These are phyloP conservation scores for Himalopsyche phryganea DNA, from an alignment of 1,140 invertebrate genomes.

Conservation along the genomic window DNA sequence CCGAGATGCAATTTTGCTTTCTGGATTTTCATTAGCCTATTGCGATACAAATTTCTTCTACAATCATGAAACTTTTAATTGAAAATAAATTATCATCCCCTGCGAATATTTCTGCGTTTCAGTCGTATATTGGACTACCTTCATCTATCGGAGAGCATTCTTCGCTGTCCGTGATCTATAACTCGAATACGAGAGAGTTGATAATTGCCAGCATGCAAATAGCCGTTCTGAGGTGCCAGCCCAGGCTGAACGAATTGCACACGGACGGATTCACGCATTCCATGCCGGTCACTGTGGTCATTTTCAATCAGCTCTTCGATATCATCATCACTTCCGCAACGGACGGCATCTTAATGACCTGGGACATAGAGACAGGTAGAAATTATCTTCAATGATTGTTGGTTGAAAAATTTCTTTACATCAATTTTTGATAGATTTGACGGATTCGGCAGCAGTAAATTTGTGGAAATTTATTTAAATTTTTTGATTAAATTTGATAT, in stretches of 20 bases:
- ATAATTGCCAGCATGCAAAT: constrained; percentile 60
- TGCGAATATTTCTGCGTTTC: constrained; percentile 48
- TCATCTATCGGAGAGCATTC: constrained; percentile 55
- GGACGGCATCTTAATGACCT: constrained; percentile 70
- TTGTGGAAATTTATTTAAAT: too few species aligned
- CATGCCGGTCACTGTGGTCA: constrained; percentile 58
- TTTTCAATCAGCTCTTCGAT: constrained; percentile 68
- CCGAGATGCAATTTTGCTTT: too few species aligned
- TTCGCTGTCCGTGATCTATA: constrained; percentile 60
- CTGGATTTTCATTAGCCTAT: too few species aligned
- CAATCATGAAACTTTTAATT: too few species aligned
- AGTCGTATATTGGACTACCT: constrained; percentile 62
- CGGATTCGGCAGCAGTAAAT: too few species aligned
- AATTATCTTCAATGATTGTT: too few species aligned
- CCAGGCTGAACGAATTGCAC: constrained; percentile 57
- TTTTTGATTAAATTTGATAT: too few species aligned
- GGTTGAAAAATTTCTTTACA: too few species aligned
- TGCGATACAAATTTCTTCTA: too few species aligned
- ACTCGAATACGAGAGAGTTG: constrained; percentile 59
- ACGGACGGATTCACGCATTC: constrained; percentile 68
- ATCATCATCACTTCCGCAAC: constrained; percentile 64
- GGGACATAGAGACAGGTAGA: constrained; percentile 66
- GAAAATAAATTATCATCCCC: too few species aligned
- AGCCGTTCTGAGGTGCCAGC: constrained; percentile 57
- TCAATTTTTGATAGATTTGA: too few species aligned